These are phyloP conservation scores for Coregonus sp. DNA, from an alignment of 2,797 vertebrate genomes.

Conservation along the genomic window DNA sequence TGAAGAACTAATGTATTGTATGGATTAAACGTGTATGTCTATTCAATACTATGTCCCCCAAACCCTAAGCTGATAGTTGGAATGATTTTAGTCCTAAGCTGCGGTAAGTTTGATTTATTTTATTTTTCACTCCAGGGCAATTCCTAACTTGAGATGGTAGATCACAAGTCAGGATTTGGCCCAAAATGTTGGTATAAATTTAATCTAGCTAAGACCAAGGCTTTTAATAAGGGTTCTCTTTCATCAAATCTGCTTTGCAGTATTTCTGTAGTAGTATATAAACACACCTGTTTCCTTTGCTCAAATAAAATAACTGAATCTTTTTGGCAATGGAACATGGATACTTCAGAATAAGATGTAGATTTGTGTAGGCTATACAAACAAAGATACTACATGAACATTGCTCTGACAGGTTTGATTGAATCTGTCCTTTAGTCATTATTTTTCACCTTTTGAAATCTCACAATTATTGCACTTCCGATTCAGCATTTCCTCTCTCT, in stretches of 20 bases:
- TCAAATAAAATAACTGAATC: not conserved
- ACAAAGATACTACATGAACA: not conserved
- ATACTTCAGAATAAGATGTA: not conserved
- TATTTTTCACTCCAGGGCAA: not conserved
- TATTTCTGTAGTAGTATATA: too few species aligned
- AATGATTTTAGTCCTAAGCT: conserved; percentile 37
- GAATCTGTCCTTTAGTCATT: not conserved
- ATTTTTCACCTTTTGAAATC: not conserved
- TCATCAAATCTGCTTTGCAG: not conserved
- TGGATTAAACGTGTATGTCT: conserved; percentile 47
- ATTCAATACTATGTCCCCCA: conserved; percentile 43
- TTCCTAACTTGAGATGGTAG: not conserved
- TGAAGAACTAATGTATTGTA: conserved; percentile 67
- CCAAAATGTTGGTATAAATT: not conserved
- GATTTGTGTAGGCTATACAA: not conserved
- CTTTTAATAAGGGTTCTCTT: not conserved
- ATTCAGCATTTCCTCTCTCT: conserved; percentile 10
- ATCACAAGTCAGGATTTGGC: not conserved
- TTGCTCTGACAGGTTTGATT: not conserved
- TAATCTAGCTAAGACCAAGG: not conserved
- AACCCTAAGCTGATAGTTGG: conserved; percentile 19
- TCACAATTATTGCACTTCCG: conserved; percentile 45
- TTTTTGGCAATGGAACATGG: not conserved
- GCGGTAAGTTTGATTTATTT: conserved; percentile 40
- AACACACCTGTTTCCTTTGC: not conserved